These are phyloP conservation scores for Plestiodon gilberti DNA, from an alignment of 2,113 vertebrate genomes.

Conservation along the genomic window DNA sequence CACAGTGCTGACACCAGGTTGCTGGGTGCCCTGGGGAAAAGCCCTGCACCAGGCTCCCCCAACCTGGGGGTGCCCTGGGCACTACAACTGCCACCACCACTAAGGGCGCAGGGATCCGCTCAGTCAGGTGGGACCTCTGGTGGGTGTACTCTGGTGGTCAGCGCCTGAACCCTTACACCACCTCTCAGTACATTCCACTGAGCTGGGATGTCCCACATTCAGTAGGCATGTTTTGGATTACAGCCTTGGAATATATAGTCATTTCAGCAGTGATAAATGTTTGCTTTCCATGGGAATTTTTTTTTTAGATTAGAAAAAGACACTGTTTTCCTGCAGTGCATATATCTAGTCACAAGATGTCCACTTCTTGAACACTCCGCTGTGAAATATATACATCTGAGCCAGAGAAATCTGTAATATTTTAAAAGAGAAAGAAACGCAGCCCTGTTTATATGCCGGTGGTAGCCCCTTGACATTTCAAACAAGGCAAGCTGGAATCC, in stretches of 20 bases:
- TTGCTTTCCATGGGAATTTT: too few relatives aligned
- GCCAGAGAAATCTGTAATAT: not conserved
- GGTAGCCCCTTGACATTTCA: conserved; percentile 16
- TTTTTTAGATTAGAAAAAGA: too few relatives aligned
- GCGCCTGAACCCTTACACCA: too few relatives aligned
- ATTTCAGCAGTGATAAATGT: not conserved
- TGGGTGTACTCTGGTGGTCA: too few relatives aligned
- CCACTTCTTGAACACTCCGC: not conserved
- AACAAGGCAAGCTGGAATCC: conserved; percentile 26
- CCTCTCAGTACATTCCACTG: not conserved
- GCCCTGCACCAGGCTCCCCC: too few relatives aligned
- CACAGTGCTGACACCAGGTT: not conserved
- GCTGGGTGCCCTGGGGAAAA: too few relatives aligned
- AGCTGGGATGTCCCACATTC: not conserved
- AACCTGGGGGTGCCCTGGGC: too few relatives aligned
- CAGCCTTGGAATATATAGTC: not conserved
- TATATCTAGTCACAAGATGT: not conserved
- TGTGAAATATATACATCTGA: not conserved
- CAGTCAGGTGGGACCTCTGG: too few relatives aligned
- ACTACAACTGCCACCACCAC: too few relatives aligned
- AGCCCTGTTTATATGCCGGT: conserved; percentile 48
- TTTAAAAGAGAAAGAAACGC: not conserved
- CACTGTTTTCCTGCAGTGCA: not conserved
- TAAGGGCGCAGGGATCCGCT: too few relatives aligned
- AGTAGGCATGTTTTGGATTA: not conserved